These are phyloP conservation scores for Phylloscopus trochiloides DNA, from an alignment of 2,113 vertebrate species.

Conservation along the genomic window DNA sequence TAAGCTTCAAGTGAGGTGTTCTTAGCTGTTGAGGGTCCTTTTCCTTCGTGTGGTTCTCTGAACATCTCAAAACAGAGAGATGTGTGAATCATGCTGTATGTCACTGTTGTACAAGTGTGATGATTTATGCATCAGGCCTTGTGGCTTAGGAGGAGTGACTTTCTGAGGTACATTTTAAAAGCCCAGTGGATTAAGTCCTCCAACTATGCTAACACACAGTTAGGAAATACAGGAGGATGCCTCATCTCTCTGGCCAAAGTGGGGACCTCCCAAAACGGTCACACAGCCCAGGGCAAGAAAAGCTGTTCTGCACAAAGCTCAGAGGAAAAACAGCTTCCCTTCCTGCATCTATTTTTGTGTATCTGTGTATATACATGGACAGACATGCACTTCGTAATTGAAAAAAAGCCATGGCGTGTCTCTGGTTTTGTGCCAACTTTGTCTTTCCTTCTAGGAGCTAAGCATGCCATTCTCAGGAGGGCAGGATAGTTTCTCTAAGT, in stretches of 20 bases:
- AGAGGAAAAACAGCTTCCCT: background rate
- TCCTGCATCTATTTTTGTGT: background rate
- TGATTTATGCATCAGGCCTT: background rate
- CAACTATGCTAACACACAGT: background rate
- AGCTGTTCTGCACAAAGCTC: background rate
- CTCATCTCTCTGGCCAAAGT: background rate
- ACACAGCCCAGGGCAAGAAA: background rate
- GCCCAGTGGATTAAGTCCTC: background rate
- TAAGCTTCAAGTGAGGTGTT: background rate
- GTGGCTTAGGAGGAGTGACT: background rate
- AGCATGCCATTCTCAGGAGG: slow-evolving; percentile 89
- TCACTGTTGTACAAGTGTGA: background rate
- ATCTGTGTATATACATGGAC: background rate
- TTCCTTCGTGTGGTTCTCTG: background rate
- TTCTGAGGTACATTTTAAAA: background rate
- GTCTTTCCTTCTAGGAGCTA: slow-evolving; percentile 71
- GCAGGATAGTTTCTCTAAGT: slow-evolving; percentile 93
- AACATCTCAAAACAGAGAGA: background rate
- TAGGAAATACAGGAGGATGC: background rate
- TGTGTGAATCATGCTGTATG: background rate
- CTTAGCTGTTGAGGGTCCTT: background rate
- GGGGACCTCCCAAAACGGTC: background rate
- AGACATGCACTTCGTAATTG: background rate
- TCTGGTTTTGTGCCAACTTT: background rate
- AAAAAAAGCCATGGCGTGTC: background rate